Evolutionary conservation across 2,888 invertebrate genomes (phyloP).

Genomic region (Agriopis leucophaearia): DNA sequence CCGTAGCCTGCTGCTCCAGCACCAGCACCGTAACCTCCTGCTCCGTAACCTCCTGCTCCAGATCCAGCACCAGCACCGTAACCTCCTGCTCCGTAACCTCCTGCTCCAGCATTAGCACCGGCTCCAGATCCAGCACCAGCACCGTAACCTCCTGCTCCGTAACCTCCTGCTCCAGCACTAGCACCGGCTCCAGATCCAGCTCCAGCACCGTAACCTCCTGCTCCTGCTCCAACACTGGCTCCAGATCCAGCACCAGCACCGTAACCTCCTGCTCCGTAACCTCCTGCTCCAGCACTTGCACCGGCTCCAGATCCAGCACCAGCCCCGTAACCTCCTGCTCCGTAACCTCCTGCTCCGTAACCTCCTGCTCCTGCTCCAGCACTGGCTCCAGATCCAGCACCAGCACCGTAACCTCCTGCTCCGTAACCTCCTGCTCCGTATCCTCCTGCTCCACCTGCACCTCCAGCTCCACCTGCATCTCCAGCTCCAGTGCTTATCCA

Average conservation of each 20-base stretch:
- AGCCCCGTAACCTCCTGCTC: neutral
- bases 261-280: constrained; percentile 21
- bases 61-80: neutral
- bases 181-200: no score
- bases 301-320: neutral
- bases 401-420: no score
- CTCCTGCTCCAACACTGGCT: neutral
- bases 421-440: neutral
- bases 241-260: constrained; percentile 2
- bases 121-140: no score
- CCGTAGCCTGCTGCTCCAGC: constrained; percentile 1
- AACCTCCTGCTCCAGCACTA: no score
- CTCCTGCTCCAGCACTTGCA: neutral
- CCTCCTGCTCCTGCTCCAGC: no score
- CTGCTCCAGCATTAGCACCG: neutral
- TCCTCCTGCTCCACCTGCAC: neutral
- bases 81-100: constrained; percentile 5
- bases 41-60: constrained; percentile 22
- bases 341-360: no score
- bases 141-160: neutral
- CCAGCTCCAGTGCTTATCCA: neutral
- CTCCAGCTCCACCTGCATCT: neutral
- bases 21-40: neutral
- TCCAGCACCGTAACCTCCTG: neutral
- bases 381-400: no score